Percentiles rank a stretch among this genome's conserved stretches.
Evolutionary conservation across 2,797 vertebrate genomes (phyloP).

Genomic region (Graptemys geographica): DNA sequence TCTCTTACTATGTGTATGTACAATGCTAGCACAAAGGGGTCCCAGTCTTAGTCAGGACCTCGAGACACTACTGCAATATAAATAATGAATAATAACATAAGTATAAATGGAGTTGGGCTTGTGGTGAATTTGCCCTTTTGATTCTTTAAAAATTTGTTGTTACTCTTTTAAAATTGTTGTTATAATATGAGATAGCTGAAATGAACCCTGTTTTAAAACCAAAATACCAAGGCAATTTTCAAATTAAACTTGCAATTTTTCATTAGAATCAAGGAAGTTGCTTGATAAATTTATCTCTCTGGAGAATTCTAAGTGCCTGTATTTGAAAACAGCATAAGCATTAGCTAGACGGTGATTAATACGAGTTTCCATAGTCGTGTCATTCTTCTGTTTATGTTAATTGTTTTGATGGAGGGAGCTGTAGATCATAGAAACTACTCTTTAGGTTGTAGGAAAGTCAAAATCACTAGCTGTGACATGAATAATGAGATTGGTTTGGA

Average conservation of each 20-base stretch:
- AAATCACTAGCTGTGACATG: background rate
- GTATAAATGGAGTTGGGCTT: background rate
- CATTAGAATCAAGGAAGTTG: background rate
- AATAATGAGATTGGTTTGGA: background rate
- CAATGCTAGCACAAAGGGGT: too few species aligned
- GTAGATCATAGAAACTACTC: accelerated
- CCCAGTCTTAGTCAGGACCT: background rate
- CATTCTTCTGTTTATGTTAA: background rate
- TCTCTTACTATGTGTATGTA: background rate
- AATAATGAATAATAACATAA: background rate
- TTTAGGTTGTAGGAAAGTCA: background rate
- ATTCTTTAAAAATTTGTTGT: background rate
- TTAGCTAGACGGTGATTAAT: background rate
- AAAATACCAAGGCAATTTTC: background rate
- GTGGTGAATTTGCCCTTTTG: background rate
- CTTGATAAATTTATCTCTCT: background rate
- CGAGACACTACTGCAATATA: background rate
- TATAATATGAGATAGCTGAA: background rate
- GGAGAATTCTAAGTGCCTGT: background rate
- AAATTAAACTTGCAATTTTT: background rate
- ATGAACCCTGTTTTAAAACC: background rate
- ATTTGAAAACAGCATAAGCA: background rate
- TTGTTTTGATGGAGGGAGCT: background rate
- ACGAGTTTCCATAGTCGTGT: background rate
- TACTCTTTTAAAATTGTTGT: too few species aligned